Conservation (phyloP, 2,113 vertebrate species). For the Microcebus griseorufus region DNA sequence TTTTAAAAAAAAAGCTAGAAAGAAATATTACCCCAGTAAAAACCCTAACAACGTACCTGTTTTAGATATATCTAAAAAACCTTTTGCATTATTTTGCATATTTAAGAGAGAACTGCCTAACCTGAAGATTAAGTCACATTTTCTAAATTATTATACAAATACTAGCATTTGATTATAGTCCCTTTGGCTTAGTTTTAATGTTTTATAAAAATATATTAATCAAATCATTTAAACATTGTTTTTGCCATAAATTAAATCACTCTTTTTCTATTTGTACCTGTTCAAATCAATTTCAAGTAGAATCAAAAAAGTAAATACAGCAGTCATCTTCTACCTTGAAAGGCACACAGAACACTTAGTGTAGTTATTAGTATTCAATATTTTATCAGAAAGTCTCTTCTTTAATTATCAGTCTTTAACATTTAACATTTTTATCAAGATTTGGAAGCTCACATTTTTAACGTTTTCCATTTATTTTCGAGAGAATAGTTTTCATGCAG, state of each 20-base stretch:
- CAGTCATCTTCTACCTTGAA: not conserved
- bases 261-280: not conserved
- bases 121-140: constrained; percentile 53
- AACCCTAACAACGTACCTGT: not conserved
- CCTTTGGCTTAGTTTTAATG: constrained; percentile 62
- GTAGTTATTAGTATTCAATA: not conserved
- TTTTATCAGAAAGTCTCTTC: not conserved
- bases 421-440: constrained; percentile 29
- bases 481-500: not conserved
- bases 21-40: constrained; percentile 25
- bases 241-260: constrained; percentile 32
- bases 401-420: not conserved
- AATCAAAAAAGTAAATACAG: not conserved
- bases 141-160: constrained; percentile 68
- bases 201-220: constrained; percentile 52
- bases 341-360: not conserved
- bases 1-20: constrained; percentile 40
- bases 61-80: constrained; percentile 34
- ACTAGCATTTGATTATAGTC: not conserved
- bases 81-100: constrained; percentile 34
- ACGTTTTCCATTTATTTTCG: not conserved
- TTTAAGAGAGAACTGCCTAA: constrained; percentile 26
- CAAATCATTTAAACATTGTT: constrained; percentile 35
- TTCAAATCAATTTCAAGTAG: constrained; percentile 10
- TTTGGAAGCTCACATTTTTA: constrained; percentile 2